Evolutionary conservation across 1,140 invertebrate species (phyloP).

Genomic region (Brachionus manjavacas): DNA sequence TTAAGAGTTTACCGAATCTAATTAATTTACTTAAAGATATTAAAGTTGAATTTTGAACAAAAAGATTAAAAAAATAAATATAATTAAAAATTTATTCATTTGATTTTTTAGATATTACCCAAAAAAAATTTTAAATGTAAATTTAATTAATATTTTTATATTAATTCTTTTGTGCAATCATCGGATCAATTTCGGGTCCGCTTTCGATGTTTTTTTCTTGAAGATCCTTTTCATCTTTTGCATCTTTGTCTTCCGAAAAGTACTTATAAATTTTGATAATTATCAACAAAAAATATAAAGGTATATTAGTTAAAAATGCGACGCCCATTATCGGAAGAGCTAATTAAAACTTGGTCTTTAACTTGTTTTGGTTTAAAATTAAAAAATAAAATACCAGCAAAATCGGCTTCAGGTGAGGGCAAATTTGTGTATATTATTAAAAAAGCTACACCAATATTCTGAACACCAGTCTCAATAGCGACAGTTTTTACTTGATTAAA

Average conservation of each 20-base stretch:
- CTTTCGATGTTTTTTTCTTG: neutral
- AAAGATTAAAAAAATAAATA: neutral
- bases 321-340: slow-evolving; percentile 67
- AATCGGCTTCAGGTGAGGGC: slow-evolving; percentile 56
- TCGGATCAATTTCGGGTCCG: neutral
- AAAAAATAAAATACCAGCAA: slow-evolving; percentile 50
- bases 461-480: slow-evolving; percentile 61
- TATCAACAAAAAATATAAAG: neutral
- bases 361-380: slow-evolving; percentile 61
- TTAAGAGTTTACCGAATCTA: neutral
- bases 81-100: neutral
- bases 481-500: slow-evolving; percentile 57
- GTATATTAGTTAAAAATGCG: slow-evolving; percentile 23
- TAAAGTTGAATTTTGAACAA: neutral
- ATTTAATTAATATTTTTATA: neutral
- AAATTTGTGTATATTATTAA: slow-evolving; percentile 58
- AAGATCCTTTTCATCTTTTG: neutral
- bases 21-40: neutral
- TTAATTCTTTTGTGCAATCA: neutral
- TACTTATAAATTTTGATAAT: neutral
- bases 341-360: slow-evolving; percentile 59
- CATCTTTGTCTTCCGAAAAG: neutral
- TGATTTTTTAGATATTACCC: no score
- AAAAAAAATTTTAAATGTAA: neutral
- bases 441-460: slow-evolving; percentile 59